phyloP scores from a whole-genome alignment of 2,888 invertebrate genomes.

The Axea sp. region DNA sequence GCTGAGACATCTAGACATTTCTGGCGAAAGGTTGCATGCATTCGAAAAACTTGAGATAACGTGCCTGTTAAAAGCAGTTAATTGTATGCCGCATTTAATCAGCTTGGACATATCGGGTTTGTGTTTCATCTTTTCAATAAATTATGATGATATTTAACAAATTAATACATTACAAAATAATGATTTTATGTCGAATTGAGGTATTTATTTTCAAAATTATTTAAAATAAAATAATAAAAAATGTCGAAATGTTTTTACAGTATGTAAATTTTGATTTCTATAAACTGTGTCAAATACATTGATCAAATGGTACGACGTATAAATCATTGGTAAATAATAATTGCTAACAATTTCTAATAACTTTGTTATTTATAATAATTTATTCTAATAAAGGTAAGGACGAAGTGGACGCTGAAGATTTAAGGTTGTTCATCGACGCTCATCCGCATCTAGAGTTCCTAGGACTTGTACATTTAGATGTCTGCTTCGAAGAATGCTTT shows the following conservation, averaged over 20 bases:
- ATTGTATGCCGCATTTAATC: conserved; percentile 81
- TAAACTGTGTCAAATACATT: too few species aligned
- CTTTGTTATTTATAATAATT: too few species aligned
- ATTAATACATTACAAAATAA: too few species aligned
- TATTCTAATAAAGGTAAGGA: conserved; percentile 78
- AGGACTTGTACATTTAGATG: conserved; percentile 81
- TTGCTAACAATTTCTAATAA: too few species aligned
- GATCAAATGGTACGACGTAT: too few species aligned
- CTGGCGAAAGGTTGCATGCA: conserved; percentile 80
- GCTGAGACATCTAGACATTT: conserved; percentile 82
- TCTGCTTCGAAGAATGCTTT: conserved; percentile 81
- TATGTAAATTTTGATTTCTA: too few species aligned
- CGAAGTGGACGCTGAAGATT: conserved; percentile 79
- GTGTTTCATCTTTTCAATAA: conserved; percentile 30
- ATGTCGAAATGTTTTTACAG: too few species aligned
- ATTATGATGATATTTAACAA: too few species aligned
- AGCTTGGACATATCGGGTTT: conserved; percentile 84
- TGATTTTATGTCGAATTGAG: too few species aligned
- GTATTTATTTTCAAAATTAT: too few species aligned
- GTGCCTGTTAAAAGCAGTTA: conserved; percentile 79
- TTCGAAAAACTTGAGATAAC: conserved; percentile 79
- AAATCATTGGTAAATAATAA: too few species aligned
- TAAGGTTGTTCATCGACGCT: conserved; percentile 79
- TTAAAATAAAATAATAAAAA: too few species aligned
- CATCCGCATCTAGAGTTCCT: conserved; percentile 81